phyloP scores from a whole-genome alignment of 2,888 invertebrate genomes.

The Xestia rhomboidea region DNA sequence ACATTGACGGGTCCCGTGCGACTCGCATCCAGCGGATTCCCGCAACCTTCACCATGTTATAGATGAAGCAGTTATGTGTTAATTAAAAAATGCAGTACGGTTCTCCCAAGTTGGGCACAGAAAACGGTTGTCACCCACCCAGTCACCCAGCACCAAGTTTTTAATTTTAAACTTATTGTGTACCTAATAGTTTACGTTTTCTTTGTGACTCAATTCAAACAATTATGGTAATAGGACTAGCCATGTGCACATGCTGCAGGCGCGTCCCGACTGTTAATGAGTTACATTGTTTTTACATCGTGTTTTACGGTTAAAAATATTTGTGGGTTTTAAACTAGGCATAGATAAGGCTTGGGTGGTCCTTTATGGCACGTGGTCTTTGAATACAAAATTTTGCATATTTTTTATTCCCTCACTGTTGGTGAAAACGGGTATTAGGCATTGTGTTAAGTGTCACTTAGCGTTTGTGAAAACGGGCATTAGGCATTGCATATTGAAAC shows the following conservation, averaged over 20 bases:
- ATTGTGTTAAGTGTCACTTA: background rate
- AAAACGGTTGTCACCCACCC: slow-evolving; percentile 10
- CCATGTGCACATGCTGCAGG: slow-evolving; percentile 29
- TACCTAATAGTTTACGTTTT: slow-evolving; percentile 25
- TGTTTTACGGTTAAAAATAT: slow-evolving; percentile 24
- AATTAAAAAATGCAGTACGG: background rate
- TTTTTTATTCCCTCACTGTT: no score
- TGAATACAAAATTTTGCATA: background rate
- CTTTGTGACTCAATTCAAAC: slow-evolving; percentile 59
- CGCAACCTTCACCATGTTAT: no score
- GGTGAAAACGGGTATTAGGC: background rate
- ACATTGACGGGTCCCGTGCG: no score
- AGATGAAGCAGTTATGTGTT: background rate
- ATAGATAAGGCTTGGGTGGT: slow-evolving; percentile 39
- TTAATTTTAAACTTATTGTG: background rate
- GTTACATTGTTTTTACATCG: slow-evolving; percentile 22
- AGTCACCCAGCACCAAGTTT: slow-evolving; percentile 3
- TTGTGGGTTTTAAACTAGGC: slow-evolving; percentile 5
- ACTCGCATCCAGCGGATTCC: no score
- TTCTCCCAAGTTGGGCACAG: background rate
- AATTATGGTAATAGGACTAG: slow-evolving; percentile 53
- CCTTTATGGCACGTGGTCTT: background rate
- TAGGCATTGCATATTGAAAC: background rate
- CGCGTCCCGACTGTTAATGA: slow-evolving; percentile 51
- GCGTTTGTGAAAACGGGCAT: no score